These are phyloP conservation scores for Malaclemys terrapin DNA, from an alignment of 2,113 vertebrate species.

Conservation along the genomic window DNA sequence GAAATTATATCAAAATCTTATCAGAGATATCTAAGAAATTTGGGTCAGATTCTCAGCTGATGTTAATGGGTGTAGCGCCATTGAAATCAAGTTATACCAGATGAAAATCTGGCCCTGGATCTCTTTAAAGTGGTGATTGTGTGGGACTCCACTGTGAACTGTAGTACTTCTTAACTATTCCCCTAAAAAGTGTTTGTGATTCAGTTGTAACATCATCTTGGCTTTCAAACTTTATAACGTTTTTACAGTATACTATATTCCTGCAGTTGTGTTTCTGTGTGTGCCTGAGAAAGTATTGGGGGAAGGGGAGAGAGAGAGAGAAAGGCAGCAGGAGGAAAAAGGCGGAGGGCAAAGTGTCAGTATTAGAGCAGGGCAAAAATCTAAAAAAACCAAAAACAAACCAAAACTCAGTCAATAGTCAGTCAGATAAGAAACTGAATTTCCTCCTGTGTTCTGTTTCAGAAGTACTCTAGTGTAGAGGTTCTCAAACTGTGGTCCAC, in stretches of 20 bases:
- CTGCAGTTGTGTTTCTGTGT: neutral
- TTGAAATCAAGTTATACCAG: neutral
- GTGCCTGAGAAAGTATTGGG: neutral
- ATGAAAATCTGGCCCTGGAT: neutral
- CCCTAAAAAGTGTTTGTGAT: neutral
- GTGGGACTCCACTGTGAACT: neutral
- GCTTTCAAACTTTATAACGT: constrained; percentile 3
- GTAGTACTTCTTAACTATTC: neutral
- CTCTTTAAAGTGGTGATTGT: neutral
- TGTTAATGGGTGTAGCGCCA: neutral
- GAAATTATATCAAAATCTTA: no score
- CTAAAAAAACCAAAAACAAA: neutral
- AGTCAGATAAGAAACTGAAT: neutral
- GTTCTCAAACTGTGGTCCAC: no score
- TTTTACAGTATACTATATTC: neutral
- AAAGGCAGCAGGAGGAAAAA: neutral
- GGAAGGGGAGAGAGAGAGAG: neutral
- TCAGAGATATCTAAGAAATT: neutral
- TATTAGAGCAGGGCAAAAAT: neutral
- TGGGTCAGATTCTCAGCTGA: neutral
- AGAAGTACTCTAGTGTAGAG: neutral
- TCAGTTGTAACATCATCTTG: neutral
- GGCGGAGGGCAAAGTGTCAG: neutral
- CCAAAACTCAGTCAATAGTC: neutral
- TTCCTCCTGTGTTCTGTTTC: neutral